phyloP scores from a whole-genome alignment of 2,113 vertebrate species.

The Alexandromys fortis region DNA sequence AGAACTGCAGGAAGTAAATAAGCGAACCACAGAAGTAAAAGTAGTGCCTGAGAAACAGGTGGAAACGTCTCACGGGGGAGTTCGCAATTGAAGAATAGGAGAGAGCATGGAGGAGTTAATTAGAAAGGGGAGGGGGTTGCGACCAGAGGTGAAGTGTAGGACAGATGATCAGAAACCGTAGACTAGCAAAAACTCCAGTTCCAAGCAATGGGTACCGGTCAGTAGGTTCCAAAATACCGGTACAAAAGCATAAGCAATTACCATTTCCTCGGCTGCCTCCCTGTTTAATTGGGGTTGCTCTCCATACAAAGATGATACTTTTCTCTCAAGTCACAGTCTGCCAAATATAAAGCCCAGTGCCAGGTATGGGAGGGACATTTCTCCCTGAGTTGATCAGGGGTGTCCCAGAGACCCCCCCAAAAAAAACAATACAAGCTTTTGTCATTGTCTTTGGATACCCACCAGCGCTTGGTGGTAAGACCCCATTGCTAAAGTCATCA shows the following conservation, averaged over 20 bases:
- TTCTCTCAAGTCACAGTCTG: not conserved
- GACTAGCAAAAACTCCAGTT: not conserved
- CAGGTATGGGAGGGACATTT: not conserved
- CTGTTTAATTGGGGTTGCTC: not conserved
- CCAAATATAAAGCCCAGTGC: not conserved
- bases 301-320: not conserved
- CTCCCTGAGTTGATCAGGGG: not conserved
- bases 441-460: not conserved
- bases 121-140: not conserved
- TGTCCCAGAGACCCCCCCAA: not conserved
- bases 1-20: not conserved
- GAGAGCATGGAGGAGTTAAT: not conserved
- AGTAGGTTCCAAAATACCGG: too few species aligned
- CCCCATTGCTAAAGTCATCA: not conserved
- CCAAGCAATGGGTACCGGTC: too few species aligned
- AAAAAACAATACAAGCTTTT: not conserved
- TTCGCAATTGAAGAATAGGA: not conserved
- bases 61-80: not conserved
- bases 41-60: not conserved
- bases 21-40: not conserved
- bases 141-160: not conserved
- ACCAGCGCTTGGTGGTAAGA: not conserved
- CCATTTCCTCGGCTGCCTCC: too few species aligned
- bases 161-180: too few species aligned
- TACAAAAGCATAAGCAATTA: not conserved